Base-by-base conservation (phyloP, 1,140 invertebrate genomes). In the Aphidius gifuensis region DNA sequence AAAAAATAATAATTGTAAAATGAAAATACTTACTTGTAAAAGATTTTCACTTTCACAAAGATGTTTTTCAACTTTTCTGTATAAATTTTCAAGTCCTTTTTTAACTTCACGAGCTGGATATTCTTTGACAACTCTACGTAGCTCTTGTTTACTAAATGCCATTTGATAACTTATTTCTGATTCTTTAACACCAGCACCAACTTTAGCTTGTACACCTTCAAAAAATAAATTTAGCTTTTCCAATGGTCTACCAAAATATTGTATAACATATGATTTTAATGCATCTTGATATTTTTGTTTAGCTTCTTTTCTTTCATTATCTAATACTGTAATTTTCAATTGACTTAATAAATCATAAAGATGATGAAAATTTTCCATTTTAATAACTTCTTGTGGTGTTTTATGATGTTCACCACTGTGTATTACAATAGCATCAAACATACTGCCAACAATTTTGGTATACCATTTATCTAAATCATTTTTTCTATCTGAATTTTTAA, bases 321-420 rank as follows among this genome's bases (percentile, higher is more conserved):
- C 96, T 74, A 99, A 83, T 60, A 93, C 92, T 7, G 88, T 81
- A 66, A 98, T 94, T 83, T 98, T 98, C 44, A 98, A 81, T 76
- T 92, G 90, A 3, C 92, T 93, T 57, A 98, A 80, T 53, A 94
- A 80, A 21, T 89, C 92, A 75, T 94, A 90, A 70, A 99, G 86
- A 74, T 94, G 90, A 85, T 99, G 96, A 78, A 94, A 99, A 82
- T 99, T 99, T 85, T 99, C 92, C 91, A 97, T 94, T 82, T 94
- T 92, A 45, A 99, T 87, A 49, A 98, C 94, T 84, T 97, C 92
- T 55, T 88, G 86, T 11, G 96, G 97, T 32, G 96, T 98, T 83
- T 96, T 97, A 61, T 89, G 87, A 77, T 97, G 94, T 71, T 96
- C 94, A 58, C 83, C 84, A 40, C 92, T 88, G 66, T 94, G 89